Percentiles rank a stretch among this genome's conserved stretches.
Conservation (phyloP, 2,888 invertebrate genomes). For the Polymixis lichenea region DNA sequence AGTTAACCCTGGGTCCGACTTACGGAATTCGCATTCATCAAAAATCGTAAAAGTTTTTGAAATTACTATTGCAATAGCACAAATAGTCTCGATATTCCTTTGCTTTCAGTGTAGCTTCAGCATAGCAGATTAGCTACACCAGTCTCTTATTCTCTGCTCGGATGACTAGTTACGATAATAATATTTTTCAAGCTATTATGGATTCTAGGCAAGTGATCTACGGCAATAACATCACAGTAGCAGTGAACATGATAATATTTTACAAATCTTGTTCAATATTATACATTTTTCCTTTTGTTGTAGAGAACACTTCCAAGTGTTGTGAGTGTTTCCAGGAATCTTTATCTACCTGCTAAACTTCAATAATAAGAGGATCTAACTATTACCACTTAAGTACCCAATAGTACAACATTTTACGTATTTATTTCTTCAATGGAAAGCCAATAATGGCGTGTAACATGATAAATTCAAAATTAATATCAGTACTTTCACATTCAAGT, state of each 20-base stretch:
- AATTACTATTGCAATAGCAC: neutral
- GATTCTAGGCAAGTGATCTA: neutral
- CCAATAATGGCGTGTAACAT: neutral
- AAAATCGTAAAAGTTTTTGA: neutral
- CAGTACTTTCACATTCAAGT: neutral
- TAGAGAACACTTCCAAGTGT: conserved; percentile 9
- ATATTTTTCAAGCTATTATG: conserved; percentile 5
- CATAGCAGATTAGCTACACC: neutral
- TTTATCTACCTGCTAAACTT: neutral
- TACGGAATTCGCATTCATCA: neutral
- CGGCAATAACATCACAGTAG: neutral
- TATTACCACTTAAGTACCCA: neutral
- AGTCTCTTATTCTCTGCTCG: too few relatives aligned
- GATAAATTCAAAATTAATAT: neutral
- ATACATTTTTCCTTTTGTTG: conserved; percentile 19
- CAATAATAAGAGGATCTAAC: conserved; percentile 5
- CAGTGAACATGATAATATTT: conserved; percentile 35
- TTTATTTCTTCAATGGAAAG: conserved; percentile 3
- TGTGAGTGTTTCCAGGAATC: conserved; percentile 12
- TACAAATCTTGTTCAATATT: conserved; percentile 31
- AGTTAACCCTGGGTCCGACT: neutral
- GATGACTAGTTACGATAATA: neutral
- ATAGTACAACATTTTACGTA: conserved; percentile 4
- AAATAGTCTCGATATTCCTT: neutral
- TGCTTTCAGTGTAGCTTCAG: neutral